phyloP scores from a whole-genome alignment of 2,113 vertebrate species.

The Pygathrix nemaeus region DNA sequence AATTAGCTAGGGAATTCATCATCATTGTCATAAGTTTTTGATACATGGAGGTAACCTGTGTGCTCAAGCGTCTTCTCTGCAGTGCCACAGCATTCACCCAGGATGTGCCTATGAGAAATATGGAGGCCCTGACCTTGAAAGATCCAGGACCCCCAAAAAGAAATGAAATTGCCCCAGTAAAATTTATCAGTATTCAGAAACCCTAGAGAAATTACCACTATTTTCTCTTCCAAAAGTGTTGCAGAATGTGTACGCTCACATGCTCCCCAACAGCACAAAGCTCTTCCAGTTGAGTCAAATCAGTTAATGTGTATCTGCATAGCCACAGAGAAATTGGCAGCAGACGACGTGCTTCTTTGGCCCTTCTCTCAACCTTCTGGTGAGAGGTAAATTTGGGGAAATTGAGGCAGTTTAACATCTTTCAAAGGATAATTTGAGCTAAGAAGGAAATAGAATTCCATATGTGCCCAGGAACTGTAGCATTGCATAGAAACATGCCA shows the following conservation, averaged over 20 bases:
- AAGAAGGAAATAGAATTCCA: background rate
- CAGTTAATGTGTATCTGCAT: background rate
- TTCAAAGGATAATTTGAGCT: background rate
- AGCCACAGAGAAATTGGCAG: background rate
- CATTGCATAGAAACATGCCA: background rate
- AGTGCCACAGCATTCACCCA: too few species aligned
- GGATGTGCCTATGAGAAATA: background rate
- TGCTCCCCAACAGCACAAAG: background rate
- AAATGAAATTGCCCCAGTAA: background rate
- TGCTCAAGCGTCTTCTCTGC: background rate
- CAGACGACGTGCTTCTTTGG: fast-evolving
- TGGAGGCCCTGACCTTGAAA: background rate
- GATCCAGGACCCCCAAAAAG: background rate
- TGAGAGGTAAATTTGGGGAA: background rate
- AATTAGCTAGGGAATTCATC: background rate
- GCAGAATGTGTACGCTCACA: background rate
- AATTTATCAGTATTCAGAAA: background rate
- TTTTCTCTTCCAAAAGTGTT: background rate
- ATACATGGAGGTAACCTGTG: background rate
- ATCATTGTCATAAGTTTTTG: background rate
- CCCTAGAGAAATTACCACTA: background rate
- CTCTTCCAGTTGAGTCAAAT: background rate
- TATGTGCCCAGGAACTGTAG: background rate
- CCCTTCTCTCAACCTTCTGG: background rate
- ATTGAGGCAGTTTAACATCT: background rate